Conservation (phyloP, 1,140 invertebrate genomes). For the Drosophila fuyamai region DNA sequence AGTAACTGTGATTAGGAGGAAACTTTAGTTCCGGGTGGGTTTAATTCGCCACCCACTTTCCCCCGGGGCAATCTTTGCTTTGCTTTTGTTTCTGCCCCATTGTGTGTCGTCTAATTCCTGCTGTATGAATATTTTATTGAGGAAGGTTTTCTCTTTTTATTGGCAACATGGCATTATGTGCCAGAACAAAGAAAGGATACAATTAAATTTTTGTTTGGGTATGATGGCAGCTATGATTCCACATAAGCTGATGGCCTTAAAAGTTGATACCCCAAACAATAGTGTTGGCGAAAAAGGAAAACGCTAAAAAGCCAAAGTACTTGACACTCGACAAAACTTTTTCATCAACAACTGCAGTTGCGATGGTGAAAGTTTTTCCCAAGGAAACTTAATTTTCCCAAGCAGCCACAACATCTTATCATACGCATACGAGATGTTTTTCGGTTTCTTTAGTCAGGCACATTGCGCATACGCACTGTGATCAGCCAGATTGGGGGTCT, state of each 20-base stretch:
- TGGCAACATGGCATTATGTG: slow-evolving; percentile 29
- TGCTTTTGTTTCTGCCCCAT: slow-evolving; percentile 48
- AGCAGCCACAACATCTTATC: slow-evolving; percentile 12
- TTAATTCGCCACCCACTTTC: slow-evolving; percentile 8
- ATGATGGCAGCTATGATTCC: slow-evolving; percentile 20
- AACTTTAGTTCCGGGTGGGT: slow-evolving; percentile 43
- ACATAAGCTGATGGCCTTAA: slow-evolving; percentile 29
- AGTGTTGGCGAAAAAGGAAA: not conserved
- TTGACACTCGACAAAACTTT: slow-evolving; percentile 45
- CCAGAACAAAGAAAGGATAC: slow-evolving; percentile 17
- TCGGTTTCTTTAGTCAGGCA: slow-evolving; percentile 4
- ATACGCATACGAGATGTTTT: slow-evolving; percentile 2
- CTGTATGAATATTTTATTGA: slow-evolving; percentile 77
- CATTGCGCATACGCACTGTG: slow-evolving; percentile 70
- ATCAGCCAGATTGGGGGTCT: slow-evolving; percentile 15
- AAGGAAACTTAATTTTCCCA: slow-evolving; percentile 26
- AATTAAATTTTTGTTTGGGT: slow-evolving; percentile 36
- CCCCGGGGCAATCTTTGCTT: not conserved
- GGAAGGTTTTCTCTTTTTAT: slow-evolving; percentile 17
- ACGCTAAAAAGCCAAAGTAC: slow-evolving; percentile 23
- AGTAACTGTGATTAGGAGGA: slow-evolving; percentile 76
- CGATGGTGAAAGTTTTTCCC: slow-evolving; percentile 25
- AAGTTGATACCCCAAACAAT: slow-evolving; percentile 25
- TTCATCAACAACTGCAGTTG: slow-evolving; percentile 40
- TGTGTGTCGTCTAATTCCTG: slow-evolving; percentile 44